Base-by-base conservation (phyloP, 1,140 invertebrate species). In the Dreissena rostriformis region DNA sequence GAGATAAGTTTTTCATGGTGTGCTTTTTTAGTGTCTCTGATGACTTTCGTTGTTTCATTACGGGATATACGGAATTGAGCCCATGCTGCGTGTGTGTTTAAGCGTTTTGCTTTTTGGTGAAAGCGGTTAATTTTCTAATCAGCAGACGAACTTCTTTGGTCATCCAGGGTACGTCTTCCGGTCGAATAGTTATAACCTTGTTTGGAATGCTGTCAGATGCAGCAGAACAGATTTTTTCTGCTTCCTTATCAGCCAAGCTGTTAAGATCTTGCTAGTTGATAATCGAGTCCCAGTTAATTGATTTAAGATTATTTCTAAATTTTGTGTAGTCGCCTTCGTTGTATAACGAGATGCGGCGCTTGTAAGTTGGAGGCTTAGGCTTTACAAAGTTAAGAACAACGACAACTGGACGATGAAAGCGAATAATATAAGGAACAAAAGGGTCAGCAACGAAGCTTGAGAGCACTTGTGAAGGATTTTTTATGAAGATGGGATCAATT, bases 201-300 rank as follows among this genome's bases (percentile, higher is more conserved):
- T 83, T 83, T 24, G 81, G 72, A 52, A 83, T 83, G 29, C 55
- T 83, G 39, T 83, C 72, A 67, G 26, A 75, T 28, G 81, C 63
- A 14, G 57, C 65, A 10, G 71, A 15, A 19, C 72, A n/a, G 24
- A 82, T 66, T 63, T 7, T 82, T 6, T 49, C 7, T 49, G 79
- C 65, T 12, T 63, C 26, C 19, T 68, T 72, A 8, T 71, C 65
- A 29, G 52, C 57, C 24, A 52, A 57, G 14, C 49, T 73, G 22
- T 73, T 49, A 49, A 73, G n/a, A 52, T 73, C 49, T 15, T 5
- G 19, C 2, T 73, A 8, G n/a, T 15, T 73, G n/a, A 73, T 29
- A 22, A 73, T n/a, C 12, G 26, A 22, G 51, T 73, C 49, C 71
- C 71, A 73, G 49, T 73, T 49, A 73, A 52, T 52, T n/a, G n/a